phyloP scores from a whole-genome alignment of 2,797 vertebrate species.

The Sparidentex hasta region DNA sequence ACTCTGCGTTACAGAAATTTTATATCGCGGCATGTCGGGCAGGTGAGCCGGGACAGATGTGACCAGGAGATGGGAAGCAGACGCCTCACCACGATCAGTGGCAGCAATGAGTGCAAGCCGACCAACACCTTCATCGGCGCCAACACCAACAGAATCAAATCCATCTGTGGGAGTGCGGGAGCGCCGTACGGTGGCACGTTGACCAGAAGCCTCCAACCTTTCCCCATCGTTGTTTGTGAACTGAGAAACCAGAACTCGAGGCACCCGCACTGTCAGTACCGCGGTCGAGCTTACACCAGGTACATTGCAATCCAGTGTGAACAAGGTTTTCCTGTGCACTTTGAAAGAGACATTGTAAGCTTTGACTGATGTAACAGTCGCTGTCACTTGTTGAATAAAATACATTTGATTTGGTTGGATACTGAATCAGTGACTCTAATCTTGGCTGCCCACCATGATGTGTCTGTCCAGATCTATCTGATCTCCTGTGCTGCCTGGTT shows the following conservation, averaged over 20 bases:
- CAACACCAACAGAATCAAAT: accelerated
- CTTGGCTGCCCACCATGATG: too few relatives aligned
- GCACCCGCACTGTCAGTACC: conserved; percentile 38
- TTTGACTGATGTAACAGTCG: background rate
- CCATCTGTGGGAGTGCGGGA: background rate
- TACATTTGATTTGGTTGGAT: background rate
- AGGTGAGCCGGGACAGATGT: accelerated
- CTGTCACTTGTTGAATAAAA: conserved; percentile 12
- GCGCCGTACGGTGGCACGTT: background rate
- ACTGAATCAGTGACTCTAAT: too few relatives aligned
- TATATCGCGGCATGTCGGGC: conserved; percentile 24
- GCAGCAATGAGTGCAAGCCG: conserved; percentile 36
- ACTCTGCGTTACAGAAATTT: too few relatives aligned
- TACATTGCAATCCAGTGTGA: conserved; percentile 39
- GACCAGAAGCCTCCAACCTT: conserved; percentile 36
- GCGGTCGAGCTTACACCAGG: conserved; percentile 4
- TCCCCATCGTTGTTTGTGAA: conserved; percentile 38
- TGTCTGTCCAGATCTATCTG: too few relatives aligned
- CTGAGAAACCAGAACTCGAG: background rate
- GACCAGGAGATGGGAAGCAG: accelerated
- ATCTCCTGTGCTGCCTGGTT: too few relatives aligned
- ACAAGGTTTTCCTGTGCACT: conserved; percentile 49
- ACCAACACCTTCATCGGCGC: conserved; percentile 51
- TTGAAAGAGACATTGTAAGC: conserved; percentile 6
- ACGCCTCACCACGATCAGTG: accelerated